Evolutionary conservation across 2,113 vertebrate species (phyloP).

Genomic region (Hippocampus guttulatus): DNA sequence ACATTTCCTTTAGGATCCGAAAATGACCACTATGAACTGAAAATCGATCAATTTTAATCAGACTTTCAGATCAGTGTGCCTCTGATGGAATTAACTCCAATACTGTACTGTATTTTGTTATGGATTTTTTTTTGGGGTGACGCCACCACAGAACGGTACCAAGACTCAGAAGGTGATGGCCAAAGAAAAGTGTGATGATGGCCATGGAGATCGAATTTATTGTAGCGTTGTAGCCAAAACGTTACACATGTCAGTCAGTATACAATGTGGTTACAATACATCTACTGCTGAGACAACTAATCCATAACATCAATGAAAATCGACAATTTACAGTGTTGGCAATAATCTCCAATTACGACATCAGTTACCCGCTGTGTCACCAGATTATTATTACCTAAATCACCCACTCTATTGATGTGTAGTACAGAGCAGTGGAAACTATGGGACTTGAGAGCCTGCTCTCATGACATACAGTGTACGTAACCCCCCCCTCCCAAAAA

Average conservation of each 20-base stretch:
- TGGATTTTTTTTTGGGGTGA: neutral
- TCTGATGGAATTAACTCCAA: neutral
- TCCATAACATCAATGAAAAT: no score
- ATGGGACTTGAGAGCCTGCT: no score
- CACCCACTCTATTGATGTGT: no score
- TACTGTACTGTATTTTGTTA: neutral
- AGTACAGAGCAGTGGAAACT: no score
- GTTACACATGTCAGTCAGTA: neutral
- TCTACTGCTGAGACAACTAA: neutral
- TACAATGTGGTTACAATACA: neutral
- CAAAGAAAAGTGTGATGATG: neutral
- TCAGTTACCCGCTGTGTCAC: no score
- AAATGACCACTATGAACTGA: neutral
- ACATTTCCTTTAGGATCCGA: neutral
- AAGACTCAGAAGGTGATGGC: neutral
- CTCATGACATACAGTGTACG: no score
- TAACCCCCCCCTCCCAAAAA: no score
- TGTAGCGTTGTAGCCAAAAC: neutral
- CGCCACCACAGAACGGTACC: no score
- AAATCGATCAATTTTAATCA: neutral
- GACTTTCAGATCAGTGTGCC: neutral
- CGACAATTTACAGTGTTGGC: no score
- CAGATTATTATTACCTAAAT: no score
- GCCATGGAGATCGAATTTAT: neutral
- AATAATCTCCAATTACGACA: no score